phyloP scores from a whole-genome alignment of 2,797 vertebrate genomes.

The Ambastaia sidthimunki region DNA sequence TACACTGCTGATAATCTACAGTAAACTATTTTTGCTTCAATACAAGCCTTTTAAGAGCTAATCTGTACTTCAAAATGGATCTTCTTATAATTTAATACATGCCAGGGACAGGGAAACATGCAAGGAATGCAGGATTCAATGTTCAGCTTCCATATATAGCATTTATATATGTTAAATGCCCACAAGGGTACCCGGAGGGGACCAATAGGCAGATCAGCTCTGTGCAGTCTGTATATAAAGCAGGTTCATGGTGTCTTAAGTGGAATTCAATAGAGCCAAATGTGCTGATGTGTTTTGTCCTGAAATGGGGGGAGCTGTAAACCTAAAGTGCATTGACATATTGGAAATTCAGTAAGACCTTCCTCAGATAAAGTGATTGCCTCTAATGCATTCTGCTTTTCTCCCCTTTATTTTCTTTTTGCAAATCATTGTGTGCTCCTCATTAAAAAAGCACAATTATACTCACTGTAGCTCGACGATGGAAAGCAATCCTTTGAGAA shows the following conservation, averaged over 20 bases:
- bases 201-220: slow-evolving; percentile 21
- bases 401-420: slow-evolving; percentile 1
- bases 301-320: slow-evolving; percentile 31
- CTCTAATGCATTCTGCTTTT: slow-evolving; percentile 52
- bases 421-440: slow-evolving; percentile 26
- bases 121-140: slow-evolving; percentile 23
- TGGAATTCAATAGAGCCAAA: slow-evolving; percentile 41
- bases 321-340: slow-evolving; percentile 53
- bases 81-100: slow-evolving; percentile 40
- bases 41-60: slow-evolving; percentile 60
- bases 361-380: slow-evolving; percentile 48
- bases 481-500: slow-evolving; percentile 22
- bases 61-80: slow-evolving; percentile 43
- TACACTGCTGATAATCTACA: slow-evolving; percentile 44
- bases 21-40: slow-evolving; percentile 49
- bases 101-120: slow-evolving; percentile 42
- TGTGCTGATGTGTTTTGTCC: slow-evolving; percentile 49
- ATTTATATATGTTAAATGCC: slow-evolving; percentile 34
- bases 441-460: slow-evolving; percentile 17
- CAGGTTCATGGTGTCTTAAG: slow-evolving; percentile 39
- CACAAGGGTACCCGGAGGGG: slow-evolving; percentile 12
- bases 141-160: slow-evolving; percentile 9
- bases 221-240: slow-evolving; percentile 34
- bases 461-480: not conserved
- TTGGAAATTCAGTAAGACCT: slow-evolving; percentile 50